Conservation (phyloP, 2,797 vertebrate genomes). For the Siniperca undulata region DNA sequence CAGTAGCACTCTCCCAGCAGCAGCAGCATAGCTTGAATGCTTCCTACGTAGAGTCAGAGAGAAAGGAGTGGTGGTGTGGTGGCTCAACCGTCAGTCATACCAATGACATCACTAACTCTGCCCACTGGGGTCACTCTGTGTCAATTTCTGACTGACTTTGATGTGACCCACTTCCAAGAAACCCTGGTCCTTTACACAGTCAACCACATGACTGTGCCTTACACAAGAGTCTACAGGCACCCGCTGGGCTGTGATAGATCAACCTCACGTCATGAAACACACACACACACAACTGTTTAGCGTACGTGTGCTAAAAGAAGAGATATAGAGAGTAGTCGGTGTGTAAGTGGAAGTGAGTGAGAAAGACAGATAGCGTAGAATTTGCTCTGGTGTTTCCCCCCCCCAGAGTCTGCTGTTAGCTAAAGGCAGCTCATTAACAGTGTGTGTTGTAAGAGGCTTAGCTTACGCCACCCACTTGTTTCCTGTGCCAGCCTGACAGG, state of each 20-base stretch:
- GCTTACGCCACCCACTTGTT: constrained; percentile 75
- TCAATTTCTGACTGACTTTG: constrained; percentile 75
- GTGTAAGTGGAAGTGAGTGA: constrained; percentile 41
- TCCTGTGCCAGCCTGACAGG: constrained; percentile 78
- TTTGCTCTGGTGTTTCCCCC: constrained; percentile 57
- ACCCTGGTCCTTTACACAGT: constrained; percentile 79
- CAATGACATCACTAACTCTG: constrained; percentile 69
- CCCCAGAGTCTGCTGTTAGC: constrained; percentile 70
- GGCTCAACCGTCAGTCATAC: constrained; percentile 55
- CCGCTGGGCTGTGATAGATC: constrained; percentile 83
- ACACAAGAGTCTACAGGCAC: constrained; percentile 81
- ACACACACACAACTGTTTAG: constrained; percentile 5
- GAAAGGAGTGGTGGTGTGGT: constrained; percentile 9
- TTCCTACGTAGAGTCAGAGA: constrained; percentile 7
- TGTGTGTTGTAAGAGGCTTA: constrained; percentile 74
- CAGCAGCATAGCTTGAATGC: constrained; percentile 27
- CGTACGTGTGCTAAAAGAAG: constrained; percentile 51
- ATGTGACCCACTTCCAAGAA: constrained; percentile 82
- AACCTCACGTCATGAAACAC: constrained; percentile 72
- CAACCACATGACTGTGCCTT: constrained; percentile 81
- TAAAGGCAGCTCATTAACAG: constrained; percentile 83
- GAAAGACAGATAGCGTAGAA: constrained; percentile 55
- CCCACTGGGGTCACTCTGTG: constrained; percentile 67
- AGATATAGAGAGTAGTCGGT: constrained; percentile 38
- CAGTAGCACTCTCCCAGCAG: constrained; percentile 29